Evolutionary conservation across 2,113 vertebrate genomes (phyloP), one percentile per base, ranked within the genome.

Genomic region (Campylomormyrus tamandua): DNA sequence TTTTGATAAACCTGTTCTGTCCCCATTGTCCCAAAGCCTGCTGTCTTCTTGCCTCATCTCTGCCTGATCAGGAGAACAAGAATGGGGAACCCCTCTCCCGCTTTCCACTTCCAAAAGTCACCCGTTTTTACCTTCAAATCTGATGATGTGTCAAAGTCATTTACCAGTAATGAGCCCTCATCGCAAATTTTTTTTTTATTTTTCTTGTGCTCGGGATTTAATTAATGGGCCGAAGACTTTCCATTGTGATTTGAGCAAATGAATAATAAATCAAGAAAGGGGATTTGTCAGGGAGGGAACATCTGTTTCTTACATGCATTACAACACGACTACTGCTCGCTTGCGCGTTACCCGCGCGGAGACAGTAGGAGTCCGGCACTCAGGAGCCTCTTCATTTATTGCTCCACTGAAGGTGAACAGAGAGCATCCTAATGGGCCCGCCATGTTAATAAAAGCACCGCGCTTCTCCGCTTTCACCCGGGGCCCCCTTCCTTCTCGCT

Each of bases 371-470:
- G 97, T 97, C 96, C 96, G 95, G 95, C 96, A 95, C 96, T 95
- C 94, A 93, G 95, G 94, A 95, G 94, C 97, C 97, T 97, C 97
- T 99, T 99, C 98, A 99, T 99, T 99, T 99, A 98, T 98, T 99
- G 98, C 98, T 99, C 98, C 98, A 99, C 93, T 99, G 98, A 99
- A 99, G 98, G 97, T 97, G 98, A 99, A 99, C 98, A 97, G 96
- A 96, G 96, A 97, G 96, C 96, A 95, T 96, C 97, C 97, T 98
- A 98, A 99, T 99, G 97, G 98, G 96, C 95, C 97, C 97, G 97
- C 96, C 95, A 96, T 98, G 98, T 98, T 99, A 98, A 99, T 99
- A 99, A 99, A 96, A 95, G 56, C 96, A 96, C 94, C 93, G 94
- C 93, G 95, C 96, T 96, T 96, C 96, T 95, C 93, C 95, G 94